Base-by-base conservation (phyloP, 2,888 invertebrate genomes). In the Epirrhoe tristata region DNA sequence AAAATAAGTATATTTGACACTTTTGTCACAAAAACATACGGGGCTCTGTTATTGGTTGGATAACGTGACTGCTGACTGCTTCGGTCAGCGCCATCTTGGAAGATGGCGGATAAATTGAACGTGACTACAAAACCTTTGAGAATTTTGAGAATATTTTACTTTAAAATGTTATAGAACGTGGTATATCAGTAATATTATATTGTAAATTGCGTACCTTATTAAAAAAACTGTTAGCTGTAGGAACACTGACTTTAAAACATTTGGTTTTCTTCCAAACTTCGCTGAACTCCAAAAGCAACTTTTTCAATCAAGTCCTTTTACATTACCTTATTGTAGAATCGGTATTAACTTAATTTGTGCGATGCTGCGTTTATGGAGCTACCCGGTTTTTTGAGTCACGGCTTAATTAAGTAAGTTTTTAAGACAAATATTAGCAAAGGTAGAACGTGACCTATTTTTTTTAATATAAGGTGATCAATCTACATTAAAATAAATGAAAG, bases 281-380 rank as follows among this genome's bases (percentile, higher is more conserved):
- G 16, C 36, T 32, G 77, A 77, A 77, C 71, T 72, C 71, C 71
- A 72, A 81, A 77, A 79, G 67, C 77, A 88, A 89, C 83, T 89
- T 90, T 90, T 90, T 89, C 89, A 89, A 90, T 89, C 89, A 88
- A 84, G 82, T 76, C 76, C 76, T 79, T 77, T 76, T 76, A 78
- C 77, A 79, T 79, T 84, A 80, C 81, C 77, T 77, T 77, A 75
- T 67, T 74, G 71, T 75, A 73, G 80, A 79, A 81, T 81, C 75
- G 81, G 83, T 77, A 81, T 79, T 83, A 80, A 82, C 76, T 83
- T 85, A 82, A 83, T 84, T 84, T 81, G 73, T 69, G 79, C 72
- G 76, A 76, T 73, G 74, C 66, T 64, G 58, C 31, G 64, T 58
- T 68, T 68, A 67, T 67, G 70, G 69, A 67, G 54, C 53, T 67